phyloP scores from a whole-genome alignment of 2,888 invertebrate genomes.

The Andrena chrysosceles region DNA sequence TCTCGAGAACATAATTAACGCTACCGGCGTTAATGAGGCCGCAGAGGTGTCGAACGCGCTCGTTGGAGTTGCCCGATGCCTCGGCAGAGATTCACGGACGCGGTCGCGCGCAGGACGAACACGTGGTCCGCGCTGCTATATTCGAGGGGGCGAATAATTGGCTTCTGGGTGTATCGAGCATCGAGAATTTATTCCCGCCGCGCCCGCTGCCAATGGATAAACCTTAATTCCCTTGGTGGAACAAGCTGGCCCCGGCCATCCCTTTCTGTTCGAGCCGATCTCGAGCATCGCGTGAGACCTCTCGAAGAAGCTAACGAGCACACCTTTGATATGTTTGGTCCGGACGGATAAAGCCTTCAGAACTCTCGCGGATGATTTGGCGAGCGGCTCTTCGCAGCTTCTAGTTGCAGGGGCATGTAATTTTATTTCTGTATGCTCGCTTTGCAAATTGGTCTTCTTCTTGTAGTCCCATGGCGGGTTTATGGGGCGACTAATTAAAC shows the following conservation, averaged over 20 bases:
- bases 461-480: not conserved
- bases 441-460: not conserved
- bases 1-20: constrained; percentile 82
- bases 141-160: constrained; percentile 69
- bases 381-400: not conserved
- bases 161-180: constrained; percentile 55
- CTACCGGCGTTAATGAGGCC: constrained; percentile 82
- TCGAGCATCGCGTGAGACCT: constrained; percentile 53
- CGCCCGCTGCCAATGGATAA: constrained; percentile 55
- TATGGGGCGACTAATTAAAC: constrained; percentile 11
- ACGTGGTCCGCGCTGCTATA: constrained; percentile 36
- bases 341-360: constrained; percentile 17
- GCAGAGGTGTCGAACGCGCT: constrained; percentile 79
- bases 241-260: constrained; percentile 48
- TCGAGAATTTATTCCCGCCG: constrained; percentile 61
- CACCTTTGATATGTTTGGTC: constrained; percentile 34
- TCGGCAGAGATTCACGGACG: constrained; percentile 20
- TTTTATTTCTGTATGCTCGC: not conserved
- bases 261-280: constrained; percentile 35
- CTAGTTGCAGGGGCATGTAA: not conserved
- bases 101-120: not conserved
- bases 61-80: constrained; percentile 45
- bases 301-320: constrained; percentile 54
- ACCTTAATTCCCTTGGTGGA: constrained; percentile 69
- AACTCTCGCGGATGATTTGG: not conserved